Evolutionary conservation across 2,113 vertebrate species (phyloP).

Genomic region (Ailuropoda melanoleuca): DNA sequence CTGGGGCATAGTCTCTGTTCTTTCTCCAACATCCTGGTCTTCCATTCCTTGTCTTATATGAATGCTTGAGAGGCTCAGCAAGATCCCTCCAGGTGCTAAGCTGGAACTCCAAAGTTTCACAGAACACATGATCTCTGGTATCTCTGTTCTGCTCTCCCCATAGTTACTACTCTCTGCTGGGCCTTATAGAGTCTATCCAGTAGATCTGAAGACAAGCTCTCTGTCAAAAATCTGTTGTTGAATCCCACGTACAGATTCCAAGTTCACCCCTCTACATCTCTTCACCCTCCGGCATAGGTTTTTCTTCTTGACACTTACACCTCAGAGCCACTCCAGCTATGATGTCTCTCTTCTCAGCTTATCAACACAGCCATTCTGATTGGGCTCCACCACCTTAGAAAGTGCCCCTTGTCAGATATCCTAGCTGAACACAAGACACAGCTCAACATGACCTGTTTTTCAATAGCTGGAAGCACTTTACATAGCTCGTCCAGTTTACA

Average conservation of each 20-base stretch:
- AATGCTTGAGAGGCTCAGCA: neutral
- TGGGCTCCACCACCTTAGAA: neutral
- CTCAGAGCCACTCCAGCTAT: neutral
- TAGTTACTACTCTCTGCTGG: neutral
- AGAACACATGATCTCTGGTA: neutral
- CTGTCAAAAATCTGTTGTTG: neutral
- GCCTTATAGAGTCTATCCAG: neutral
- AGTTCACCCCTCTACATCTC: neutral
- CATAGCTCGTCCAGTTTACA: neutral
- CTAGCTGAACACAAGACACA: neutral
- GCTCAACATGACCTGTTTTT: neutral
- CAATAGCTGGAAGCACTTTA: neutral
- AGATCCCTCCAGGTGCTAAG: neutral
- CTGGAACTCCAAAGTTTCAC: neutral
- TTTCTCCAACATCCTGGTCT: neutral
- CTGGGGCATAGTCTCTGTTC: neutral
- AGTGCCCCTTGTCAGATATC: rapidly evolving
- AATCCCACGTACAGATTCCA: neutral
- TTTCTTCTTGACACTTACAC: neutral
- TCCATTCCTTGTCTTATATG: neutral
- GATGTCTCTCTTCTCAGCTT: neutral
- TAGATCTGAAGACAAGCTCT: neutral
- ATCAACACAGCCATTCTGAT: rapidly evolving
- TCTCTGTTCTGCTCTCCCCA: neutral
- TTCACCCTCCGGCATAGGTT: neutral